Conservation (phyloP, 2,888 invertebrate genomes). For the Choreutis nemorana region DNA sequence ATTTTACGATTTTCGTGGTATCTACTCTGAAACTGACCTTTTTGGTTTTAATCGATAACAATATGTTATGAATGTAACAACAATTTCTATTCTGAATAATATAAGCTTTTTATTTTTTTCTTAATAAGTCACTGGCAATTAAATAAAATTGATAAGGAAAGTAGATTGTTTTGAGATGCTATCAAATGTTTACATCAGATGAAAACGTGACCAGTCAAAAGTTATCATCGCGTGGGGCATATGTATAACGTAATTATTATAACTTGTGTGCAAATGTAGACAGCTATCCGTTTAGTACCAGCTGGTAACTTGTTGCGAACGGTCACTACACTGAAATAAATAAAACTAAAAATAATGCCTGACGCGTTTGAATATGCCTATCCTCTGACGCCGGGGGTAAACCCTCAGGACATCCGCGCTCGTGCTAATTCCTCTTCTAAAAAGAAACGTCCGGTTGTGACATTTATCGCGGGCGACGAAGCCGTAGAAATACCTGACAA, state of each 20-base stretch:
- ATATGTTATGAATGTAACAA: no score
- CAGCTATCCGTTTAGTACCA: not conserved
- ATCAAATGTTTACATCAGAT: constrained; percentile 36
- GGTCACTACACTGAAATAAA: constrained; percentile 5
- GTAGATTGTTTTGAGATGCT: no score
- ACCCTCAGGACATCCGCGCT: constrained; percentile 62
- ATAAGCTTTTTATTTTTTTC: no score
- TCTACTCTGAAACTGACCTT: no score
- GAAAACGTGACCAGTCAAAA: constrained; percentile 27
- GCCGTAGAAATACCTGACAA: constrained; percentile 54
- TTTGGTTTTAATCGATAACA: no score
- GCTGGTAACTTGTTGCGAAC: no score
- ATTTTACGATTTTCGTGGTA: no score
- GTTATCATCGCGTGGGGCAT: constrained; percentile 44
- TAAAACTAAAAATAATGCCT: constrained; percentile 58
- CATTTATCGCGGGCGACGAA: constrained; percentile 46
- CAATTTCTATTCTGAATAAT: no score
- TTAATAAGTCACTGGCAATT: no score
- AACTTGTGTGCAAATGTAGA: not conserved
- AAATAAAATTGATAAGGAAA: no score
- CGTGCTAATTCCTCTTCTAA: constrained; percentile 64
- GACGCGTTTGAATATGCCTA: constrained; percentile 66
- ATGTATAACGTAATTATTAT: constrained; percentile 13
- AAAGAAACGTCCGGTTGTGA: constrained; percentile 41
- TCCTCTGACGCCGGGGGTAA: constrained; percentile 56